A percentile compares a stretch with the other conserved stretches of the same genome.
phyloP scores from a whole-genome alignment of 2,888 invertebrate genomes.

The Drosophila nr. perissopoda region DNA sequence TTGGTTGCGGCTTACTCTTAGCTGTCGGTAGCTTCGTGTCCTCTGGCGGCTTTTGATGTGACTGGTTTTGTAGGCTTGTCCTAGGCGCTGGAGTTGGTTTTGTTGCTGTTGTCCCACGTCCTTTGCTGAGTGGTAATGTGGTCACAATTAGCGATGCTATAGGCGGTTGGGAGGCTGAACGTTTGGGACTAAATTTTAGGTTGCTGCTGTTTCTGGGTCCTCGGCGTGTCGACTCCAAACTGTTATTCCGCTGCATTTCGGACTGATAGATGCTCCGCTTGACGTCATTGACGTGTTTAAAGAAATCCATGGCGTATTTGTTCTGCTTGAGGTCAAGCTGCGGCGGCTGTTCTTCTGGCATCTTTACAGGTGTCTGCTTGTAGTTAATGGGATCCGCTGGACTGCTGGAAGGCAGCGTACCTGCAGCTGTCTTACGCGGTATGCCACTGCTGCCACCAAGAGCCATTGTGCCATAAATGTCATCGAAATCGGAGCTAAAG shows the following conservation, averaged over 20 bases:
- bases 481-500: slow-evolving; percentile 85
- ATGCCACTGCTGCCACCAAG: slow-evolving; percentile 77
- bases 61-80: slow-evolving; percentile 67
- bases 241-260: slow-evolving; percentile 81
- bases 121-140: slow-evolving; percentile 81
- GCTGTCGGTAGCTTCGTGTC: slow-evolving; percentile 17
- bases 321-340: slow-evolving; percentile 83
- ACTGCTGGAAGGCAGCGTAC: slow-evolving; percentile 73
- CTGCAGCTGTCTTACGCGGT: slow-evolving; percentile 81
- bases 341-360: slow-evolving; percentile 46
- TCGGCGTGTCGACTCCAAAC: slow-evolving; percentile 56
- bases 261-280: slow-evolving; percentile 84
- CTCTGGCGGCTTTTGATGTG: slow-evolving; percentile 35
- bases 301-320: slow-evolving; percentile 85
- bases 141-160: slow-evolving; percentile 59
- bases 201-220: slow-evolving; percentile 19
- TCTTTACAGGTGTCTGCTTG: slow-evolving; percentile 39
- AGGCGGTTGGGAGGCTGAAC: slow-evolving; percentile 33
- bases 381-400: slow-evolving; percentile 31
- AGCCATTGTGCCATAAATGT: slow-evolving; percentile 79
- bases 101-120: slow-evolving; percentile 53
- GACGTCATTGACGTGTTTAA: slow-evolving; percentile 85
- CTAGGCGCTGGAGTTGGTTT: slow-evolving; percentile 82
- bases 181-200: slow-evolving; percentile 59
- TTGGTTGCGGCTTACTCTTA: slow-evolving; percentile 53